phyloP scores from a whole-genome alignment of 2,113 vertebrate species.

The Pteropus alecto region DNA sequence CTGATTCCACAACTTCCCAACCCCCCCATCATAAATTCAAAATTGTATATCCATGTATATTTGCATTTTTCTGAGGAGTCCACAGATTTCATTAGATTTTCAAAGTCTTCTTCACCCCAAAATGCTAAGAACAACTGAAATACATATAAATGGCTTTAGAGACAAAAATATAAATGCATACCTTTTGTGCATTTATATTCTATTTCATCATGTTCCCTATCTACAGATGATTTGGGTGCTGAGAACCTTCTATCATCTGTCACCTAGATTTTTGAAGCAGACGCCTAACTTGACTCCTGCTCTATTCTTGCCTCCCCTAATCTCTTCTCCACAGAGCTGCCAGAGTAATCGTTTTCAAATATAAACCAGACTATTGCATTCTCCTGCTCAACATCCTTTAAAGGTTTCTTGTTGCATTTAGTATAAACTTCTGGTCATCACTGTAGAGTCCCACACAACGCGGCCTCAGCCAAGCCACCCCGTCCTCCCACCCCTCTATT shows the following conservation, averaged over 20 bases:
- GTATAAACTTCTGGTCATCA: background rate
- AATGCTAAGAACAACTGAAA: background rate
- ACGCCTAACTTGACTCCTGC: background rate
- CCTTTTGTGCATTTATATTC: background rate
- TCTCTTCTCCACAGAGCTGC: background rate
- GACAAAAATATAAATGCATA: background rate
- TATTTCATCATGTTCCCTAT: background rate
- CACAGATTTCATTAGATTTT: background rate
- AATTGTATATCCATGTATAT: background rate
- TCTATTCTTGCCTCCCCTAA: background rate
- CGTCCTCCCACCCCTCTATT: accelerated
- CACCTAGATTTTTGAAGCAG: background rate
- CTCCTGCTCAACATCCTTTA: background rate
- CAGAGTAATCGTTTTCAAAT: background rate
- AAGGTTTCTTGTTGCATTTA: background rate
- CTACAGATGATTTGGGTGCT: background rate
- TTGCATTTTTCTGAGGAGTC: background rate
- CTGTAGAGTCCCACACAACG: accelerated
- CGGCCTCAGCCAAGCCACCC: background rate
- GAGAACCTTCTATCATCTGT: background rate
- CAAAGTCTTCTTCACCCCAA: background rate
- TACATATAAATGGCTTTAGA: background rate
- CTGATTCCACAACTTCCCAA: background rate
- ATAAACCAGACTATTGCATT: background rate
- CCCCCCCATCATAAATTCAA: background rate